These are phyloP conservation scores for Paracanthobrama guichenoti DNA, from an alignment of 2,113 vertebrate species.

Conservation along the genomic window DNA sequence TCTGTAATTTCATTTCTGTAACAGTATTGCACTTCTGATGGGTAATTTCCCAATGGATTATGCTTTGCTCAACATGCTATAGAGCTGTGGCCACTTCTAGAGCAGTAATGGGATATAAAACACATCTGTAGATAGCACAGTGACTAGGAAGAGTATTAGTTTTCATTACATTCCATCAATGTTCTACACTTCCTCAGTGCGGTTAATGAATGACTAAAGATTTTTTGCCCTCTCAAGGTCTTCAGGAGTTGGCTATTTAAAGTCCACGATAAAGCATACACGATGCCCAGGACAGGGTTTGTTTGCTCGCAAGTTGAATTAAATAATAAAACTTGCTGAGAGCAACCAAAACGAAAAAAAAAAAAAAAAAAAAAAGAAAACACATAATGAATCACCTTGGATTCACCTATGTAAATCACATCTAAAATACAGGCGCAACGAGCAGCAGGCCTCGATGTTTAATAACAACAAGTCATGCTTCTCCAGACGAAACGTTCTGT, in stretches of 20 bases:
- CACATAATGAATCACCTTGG: constrained; percentile 63
- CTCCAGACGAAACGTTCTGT: constrained; percentile 65
- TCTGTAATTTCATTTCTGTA: constrained; percentile 79
- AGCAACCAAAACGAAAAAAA: constrained; percentile 3
- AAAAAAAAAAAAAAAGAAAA: neutral
- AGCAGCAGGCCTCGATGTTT: constrained; percentile 50
- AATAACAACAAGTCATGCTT: constrained; percentile 60
- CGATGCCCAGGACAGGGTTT: constrained; percentile 20
- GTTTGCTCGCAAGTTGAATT: constrained; percentile 23
- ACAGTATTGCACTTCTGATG: constrained; percentile 77
- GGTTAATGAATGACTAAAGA: constrained; percentile 71
- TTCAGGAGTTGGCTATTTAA: constrained; percentile 59
- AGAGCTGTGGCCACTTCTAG: constrained; percentile 70
- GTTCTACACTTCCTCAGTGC: constrained; percentile 57
- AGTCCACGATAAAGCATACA: constrained; percentile 50
- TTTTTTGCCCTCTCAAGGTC: constrained; percentile 73
- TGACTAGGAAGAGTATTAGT: constrained; percentile 69
- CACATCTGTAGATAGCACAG: constrained; percentile 70
- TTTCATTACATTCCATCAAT: constrained; percentile 72
- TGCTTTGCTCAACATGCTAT: constrained; percentile 74
- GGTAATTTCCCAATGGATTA: constrained; percentile 79
- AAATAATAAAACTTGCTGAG: constrained; percentile 11
- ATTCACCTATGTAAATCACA: constrained; percentile 46
- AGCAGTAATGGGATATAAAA: constrained; percentile 75
- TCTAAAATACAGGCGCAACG: constrained; percentile 34